Percentiles rank a stretch among this genome's conserved stretches.
Evolutionary conservation across 1,140 invertebrate species (phyloP).

Genomic region (Rhyacophila brunnea): DNA sequence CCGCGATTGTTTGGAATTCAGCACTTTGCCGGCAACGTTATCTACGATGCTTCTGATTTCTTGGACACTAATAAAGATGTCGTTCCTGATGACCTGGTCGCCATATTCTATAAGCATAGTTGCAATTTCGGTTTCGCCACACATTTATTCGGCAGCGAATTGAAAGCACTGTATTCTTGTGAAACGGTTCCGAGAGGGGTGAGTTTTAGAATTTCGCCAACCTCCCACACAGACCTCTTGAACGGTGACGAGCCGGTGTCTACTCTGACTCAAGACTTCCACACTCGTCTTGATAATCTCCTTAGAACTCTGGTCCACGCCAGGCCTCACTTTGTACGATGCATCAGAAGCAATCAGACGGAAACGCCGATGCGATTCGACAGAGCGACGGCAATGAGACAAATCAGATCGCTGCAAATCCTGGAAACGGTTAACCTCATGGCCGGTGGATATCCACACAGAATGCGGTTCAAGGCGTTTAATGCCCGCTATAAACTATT

Average conservation of each 20-base stretch:
- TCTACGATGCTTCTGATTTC: conserved; percentile 88
- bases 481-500: conserved; percentile 80
- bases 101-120: conserved; percentile 88
- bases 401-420: conserved; percentile 89
- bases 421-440: conserved; percentile 93
- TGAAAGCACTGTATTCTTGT: conserved; percentile 81
- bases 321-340: conserved; percentile 90
- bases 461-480: conserved; percentile 95
- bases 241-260: conserved; percentile 87
- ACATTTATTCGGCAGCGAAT: conserved; percentile 88
- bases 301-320: conserved; percentile 88
- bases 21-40: conserved; percentile 86
- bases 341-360: conserved; percentile 80
- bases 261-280: conserved; percentile 92
- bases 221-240: conserved; percentile 80
- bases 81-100: conserved; percentile 87
- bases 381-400: conserved; percentile 68
- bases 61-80: conserved; percentile 90
- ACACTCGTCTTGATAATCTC: conserved; percentile 88
- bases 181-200: conserved; percentile 80
- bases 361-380: conserved; percentile 77
- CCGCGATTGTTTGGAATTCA: conserved; percentile 85
- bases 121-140: conserved; percentile 95
- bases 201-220: conserved; percentile 88
- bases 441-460: conserved; percentile 89